Percentiles rank a stretch among this genome's conserved stretches.
These are phyloP conservation scores for Mya arenaria DNA, from an alignment of 1,140 invertebrate species.

Conservation along the genomic window DNA sequence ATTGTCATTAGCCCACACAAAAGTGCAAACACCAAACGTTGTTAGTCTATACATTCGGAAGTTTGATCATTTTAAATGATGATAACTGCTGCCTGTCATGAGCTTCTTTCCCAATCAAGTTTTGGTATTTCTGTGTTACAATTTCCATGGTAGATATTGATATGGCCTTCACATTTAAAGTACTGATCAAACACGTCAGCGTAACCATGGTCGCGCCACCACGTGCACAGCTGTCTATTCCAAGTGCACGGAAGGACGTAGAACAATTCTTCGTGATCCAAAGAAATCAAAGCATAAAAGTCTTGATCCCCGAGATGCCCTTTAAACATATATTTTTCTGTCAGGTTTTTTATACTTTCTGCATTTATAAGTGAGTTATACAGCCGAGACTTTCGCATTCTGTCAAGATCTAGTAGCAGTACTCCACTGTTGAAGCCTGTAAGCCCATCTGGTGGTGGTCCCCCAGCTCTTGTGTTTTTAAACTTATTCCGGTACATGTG, in stretches of 20 bases:
- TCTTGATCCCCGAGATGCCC: slow-evolving; percentile 95
- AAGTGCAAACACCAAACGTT: no score
- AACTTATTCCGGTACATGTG: slow-evolving; percentile 86
- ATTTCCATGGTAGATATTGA: slow-evolving; percentile 92
- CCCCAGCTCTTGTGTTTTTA: slow-evolving; percentile 85
- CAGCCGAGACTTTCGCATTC: slow-evolving; percentile 84
- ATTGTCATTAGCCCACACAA: no score
- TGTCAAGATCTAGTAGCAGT: slow-evolving; percentile 88
- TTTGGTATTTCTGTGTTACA: slow-evolving; percentile 89
- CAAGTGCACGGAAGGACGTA: slow-evolving; percentile 90
- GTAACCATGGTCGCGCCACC: slow-evolving; percentile 92
- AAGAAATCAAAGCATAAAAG: slow-evolving; percentile 89
- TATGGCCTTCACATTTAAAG: slow-evolving; percentile 87
- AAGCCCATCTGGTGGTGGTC: slow-evolving; percentile 84
- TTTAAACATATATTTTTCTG: slow-evolving; percentile 87
- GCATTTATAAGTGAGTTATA: slow-evolving; percentile 84
- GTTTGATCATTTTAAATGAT: background rate
- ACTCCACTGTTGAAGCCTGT: slow-evolving; percentile 93
- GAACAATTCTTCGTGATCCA: slow-evolving; percentile 89
- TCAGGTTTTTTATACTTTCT: slow-evolving; percentile 84
- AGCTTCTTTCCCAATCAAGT: slow-evolving; percentile 58
- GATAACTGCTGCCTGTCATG: background rate
- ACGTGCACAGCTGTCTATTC: slow-evolving; percentile 92
- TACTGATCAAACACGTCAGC: slow-evolving; percentile 89
- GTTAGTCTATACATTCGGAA: no score